Percentiles rank a stretch among this genome's conserved stretches.
phyloP scores from a whole-genome alignment of 2,888 invertebrate genomes.

The Caenorhabditis sp. region DNA sequence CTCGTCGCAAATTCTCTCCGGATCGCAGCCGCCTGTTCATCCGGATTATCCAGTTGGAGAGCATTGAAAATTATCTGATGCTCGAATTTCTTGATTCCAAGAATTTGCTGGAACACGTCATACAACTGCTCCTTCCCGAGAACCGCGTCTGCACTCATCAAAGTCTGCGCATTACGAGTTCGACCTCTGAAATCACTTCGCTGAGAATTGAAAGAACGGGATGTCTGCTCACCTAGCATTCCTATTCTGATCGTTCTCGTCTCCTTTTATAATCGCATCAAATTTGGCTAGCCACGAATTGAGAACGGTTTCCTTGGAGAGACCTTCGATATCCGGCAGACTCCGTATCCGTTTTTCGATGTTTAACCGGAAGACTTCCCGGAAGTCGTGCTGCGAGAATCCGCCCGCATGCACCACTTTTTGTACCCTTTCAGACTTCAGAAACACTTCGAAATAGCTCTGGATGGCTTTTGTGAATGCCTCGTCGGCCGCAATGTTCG shows the following conservation, averaged over 20 bases:
- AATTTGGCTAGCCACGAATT: slow-evolving; percentile 99
- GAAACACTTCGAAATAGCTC: slow-evolving; percentile 91
- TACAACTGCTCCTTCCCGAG: slow-evolving; percentile 98
- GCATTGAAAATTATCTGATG: slow-evolving; percentile 99
- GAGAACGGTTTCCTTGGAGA: slow-evolving; percentile 94
- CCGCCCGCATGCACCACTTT: slow-evolving; percentile 98
- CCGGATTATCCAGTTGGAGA: slow-evolving; percentile 97
- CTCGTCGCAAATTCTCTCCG: slow-evolving; percentile 97
- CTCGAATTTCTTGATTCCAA: slow-evolving; percentile 98
- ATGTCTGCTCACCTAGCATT: slow-evolving; percentile 52
- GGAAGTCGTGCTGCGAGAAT: slow-evolving; percentile 97
- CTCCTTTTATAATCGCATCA: slow-evolving; percentile 91
- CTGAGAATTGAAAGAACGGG: not conserved
- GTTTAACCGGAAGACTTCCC: slow-evolving; percentile 94
- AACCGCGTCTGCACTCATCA: slow-evolving; percentile 80
- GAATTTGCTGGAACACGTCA: slow-evolving; percentile 99
- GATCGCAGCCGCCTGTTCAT: slow-evolving; percentile 99
- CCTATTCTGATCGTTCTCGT: slow-evolving; percentile 81
- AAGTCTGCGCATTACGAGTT: slow-evolving; percentile 50
- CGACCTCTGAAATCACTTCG: slow-evolving; percentile 58
- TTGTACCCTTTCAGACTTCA: slow-evolving; percentile 93
- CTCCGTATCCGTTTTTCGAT: slow-evolving; percentile 95
- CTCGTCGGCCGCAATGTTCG: slow-evolving; percentile 96
- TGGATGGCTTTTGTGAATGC: slow-evolving; percentile 99
- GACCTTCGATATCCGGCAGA: slow-evolving; percentile 97